Base-by-base conservation (phyloP, 1,140 invertebrate species). In the Nautilus pompilius region DNA sequence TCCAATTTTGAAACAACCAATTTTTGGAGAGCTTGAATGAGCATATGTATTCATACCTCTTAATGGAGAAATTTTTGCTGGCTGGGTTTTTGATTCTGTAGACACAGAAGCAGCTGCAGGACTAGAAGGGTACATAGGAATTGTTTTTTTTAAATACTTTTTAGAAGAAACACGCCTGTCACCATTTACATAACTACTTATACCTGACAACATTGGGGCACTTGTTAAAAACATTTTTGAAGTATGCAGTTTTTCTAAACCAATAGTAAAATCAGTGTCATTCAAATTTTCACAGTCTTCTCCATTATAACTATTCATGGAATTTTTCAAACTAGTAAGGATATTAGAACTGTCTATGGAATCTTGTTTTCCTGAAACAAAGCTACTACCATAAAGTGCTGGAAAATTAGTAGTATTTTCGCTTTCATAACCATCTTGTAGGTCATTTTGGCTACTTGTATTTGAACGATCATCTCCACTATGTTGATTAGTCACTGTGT, bases 1-100 rank as follows among this genome's bases (percentile, higher is more conserved):
- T 59, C 77, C 77, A 62, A 79, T 79, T 41, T 62, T 67, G 56
- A 74, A 77, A 54, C 73, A 76, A 15, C 77, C 77, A 63, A 67
- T 64, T 68, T 74, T 79, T 32, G 71, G 70, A 26, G 67, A 41
- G 20, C 24, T 45, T 36, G 32, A 5, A 22, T 20, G 24, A 34
- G 36, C n/a, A 15, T 41, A 32, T 24, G n/a, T 28, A 13, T 54
- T 36, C 34, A 62, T 8, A n/a, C 22, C 6, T 5, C 22, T 46
- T 36, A 49, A 49, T 28, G 49, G 49, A 6, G 49, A 28, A 4
- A 53, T 24, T 53, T 53, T 53, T 3, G 49, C 24, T 5, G 49
- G 29, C 5, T n/a, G n/a, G n/a, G n/a, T n/a, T n/a, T n/a, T n/a
- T n/a, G n/a, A n/a, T n/a, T n/a, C n/a, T n/a, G n/a, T n/a, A n/a